phyloP scores from a whole-genome alignment of 1,140 invertebrate species.

The Cecropterus lyciades region DNA sequence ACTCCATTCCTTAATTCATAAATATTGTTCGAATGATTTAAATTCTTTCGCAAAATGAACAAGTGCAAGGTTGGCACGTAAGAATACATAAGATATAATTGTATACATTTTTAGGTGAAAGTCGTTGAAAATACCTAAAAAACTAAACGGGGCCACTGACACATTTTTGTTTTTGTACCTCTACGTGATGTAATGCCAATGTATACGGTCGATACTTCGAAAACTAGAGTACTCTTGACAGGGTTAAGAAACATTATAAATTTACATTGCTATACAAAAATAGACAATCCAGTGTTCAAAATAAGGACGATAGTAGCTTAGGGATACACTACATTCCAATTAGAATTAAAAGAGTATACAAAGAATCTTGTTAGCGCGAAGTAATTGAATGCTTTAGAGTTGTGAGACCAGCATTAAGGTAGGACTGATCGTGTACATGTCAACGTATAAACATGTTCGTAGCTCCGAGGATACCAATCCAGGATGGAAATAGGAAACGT shows the following conservation, averaged over 20 bases:
- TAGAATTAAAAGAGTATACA: constrained; percentile 46
- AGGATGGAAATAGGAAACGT: neutral
- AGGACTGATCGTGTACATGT: constrained; percentile 45
- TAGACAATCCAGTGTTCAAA: constrained; percentile 25
- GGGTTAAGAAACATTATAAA: constrained; percentile 29
- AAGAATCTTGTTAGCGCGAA: constrained; percentile 58
- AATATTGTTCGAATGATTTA: no score
- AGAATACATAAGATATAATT: neutral
- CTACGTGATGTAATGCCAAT: constrained; percentile 41
- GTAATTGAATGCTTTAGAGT: constrained; percentile 62
- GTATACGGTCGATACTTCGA: constrained; percentile 32
- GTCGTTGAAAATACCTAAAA: constrained; percentile 17
- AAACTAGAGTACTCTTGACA: constrained; percentile 29
- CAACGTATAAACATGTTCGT: constrained; percentile 9
- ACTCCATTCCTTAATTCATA: no score
- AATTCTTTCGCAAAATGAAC: neutral
- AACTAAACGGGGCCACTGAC: constrained; percentile 23
- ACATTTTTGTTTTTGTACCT: constrained; percentile 31
- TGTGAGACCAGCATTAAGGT: constrained; percentile 43
- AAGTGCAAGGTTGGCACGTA: constrained; percentile 5
- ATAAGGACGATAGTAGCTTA: constrained; percentile 37
- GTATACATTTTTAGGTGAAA: constrained; percentile 17
- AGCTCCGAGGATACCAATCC: constrained; percentile 4
- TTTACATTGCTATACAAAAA: constrained; percentile 22
- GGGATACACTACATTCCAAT: constrained; percentile 38